phyloP scores from a whole-genome alignment of 2,888 invertebrate species.

The Monopis laevigella region DNA sequence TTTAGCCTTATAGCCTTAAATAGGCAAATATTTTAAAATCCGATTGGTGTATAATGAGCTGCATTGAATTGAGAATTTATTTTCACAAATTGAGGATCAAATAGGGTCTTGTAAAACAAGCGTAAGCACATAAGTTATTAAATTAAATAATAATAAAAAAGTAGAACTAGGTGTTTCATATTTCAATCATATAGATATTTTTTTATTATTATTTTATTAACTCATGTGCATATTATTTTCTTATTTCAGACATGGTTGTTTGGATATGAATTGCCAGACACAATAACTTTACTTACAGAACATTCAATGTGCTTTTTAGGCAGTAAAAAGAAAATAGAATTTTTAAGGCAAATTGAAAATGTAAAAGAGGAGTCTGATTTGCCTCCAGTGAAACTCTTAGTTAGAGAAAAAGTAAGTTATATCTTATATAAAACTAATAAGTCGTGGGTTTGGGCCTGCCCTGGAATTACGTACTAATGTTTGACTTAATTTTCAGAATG shows the following conservation, averaged over 20 bases:
- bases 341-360: conserved; percentile 88
- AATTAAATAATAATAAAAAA: no score
- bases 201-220: conserved; percentile 25
- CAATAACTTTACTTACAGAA: conserved; percentile 90
- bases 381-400: conserved; percentile 85
- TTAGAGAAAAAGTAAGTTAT: conserved; percentile 90
- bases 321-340: conserved; percentile 98
- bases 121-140: neutral
- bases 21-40: no score
- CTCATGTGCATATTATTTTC: neutral
- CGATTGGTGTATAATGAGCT: no score
- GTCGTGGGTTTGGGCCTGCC: no score
- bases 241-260: conserved; percentile 88
- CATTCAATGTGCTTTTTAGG: conserved; percentile 89
- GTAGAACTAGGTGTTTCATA: no score
- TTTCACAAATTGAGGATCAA: no score
- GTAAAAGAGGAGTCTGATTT: conserved; percentile 82
- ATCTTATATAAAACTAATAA: no score
- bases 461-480: no score
- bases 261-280: conserved; percentile 96
- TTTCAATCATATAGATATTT: no score
- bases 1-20: no score
- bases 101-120: neutral
- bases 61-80: no score
- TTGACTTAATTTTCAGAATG: conserved; percentile 69